Conservation (phyloP, 2,888 invertebrate species). For the Caenorhabditis imperialis region DNA sequence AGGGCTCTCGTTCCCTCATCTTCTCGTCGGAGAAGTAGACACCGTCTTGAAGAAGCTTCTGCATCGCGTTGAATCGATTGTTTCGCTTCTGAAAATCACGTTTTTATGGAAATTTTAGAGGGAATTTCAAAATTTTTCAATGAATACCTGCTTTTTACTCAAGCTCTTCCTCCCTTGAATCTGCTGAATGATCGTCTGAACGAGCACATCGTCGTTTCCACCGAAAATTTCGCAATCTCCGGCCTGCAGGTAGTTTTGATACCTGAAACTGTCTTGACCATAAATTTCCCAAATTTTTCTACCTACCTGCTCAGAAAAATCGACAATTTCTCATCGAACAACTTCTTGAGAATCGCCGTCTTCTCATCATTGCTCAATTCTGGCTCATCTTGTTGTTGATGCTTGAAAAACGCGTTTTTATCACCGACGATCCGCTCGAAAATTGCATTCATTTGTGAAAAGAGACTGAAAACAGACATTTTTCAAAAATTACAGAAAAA, state of each 20-base stretch:
- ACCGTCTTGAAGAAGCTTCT: constrained; percentile 63
- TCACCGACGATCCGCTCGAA: constrained; percentile 55
- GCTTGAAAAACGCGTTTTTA: constrained; percentile 65
- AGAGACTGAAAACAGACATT: background rate
- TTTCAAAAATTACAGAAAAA: background rate
- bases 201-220: constrained; percentile 47
- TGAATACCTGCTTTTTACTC: constrained; percentile 23
- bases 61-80: constrained; percentile 68
- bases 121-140: background rate
- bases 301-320: constrained; percentile 68
- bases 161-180: constrained; percentile 12
- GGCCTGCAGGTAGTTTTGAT: constrained; percentile 54
- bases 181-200: constrained; percentile 46
- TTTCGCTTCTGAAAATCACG: constrained; percentile 62
- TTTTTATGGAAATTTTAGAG: too few species aligned
- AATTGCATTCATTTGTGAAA: constrained; percentile 48
- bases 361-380: constrained; percentile 66
- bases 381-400: constrained; percentile 65
- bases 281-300: constrained; percentile 1
- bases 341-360: constrained; percentile 53
- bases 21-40: constrained; percentile 90
- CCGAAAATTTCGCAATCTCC: constrained; percentile 57
- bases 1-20: constrained; percentile 93
- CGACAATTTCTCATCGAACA: constrained; percentile 53
- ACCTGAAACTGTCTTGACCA: constrained; percentile 43